These are phyloP conservation scores for Desmophyllum pertusum DNA, from an alignment of 92 coral and sea anemone species.

Conservation along the genomic window DNA sequence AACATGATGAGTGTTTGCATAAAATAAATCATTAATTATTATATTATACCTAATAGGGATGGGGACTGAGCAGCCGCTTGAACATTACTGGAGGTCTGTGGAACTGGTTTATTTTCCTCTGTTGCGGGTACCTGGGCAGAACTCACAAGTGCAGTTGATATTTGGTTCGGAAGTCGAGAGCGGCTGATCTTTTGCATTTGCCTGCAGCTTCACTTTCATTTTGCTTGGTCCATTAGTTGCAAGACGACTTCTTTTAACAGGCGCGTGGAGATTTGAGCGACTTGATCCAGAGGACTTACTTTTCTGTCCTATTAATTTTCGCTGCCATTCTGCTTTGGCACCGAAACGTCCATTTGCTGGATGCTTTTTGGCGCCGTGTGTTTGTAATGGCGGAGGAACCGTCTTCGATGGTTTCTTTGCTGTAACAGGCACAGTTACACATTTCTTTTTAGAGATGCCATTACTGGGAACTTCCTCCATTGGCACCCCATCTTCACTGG, in stretches of 20 bases:
- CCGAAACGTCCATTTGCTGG: conserved; percentile 18
- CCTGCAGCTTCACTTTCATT: too few relatives aligned
- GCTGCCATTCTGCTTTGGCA: conserved; percentile 22
- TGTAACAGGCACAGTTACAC: background rate
- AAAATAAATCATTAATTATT: too few relatives aligned
- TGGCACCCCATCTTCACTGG: conserved; percentile 9
- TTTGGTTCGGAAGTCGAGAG: too few relatives aligned
- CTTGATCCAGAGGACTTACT: background rate
- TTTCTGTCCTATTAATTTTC: background rate
- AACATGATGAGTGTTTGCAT: too few relatives aligned
- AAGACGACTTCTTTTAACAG: background rate
- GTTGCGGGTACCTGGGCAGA: too few relatives aligned
- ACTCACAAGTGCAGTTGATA: too few relatives aligned
- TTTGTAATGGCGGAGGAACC: background rate
- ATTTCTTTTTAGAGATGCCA: background rate
- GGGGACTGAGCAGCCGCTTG: too few relatives aligned
- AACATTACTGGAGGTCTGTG: too few relatives aligned
- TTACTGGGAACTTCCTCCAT: background rate
- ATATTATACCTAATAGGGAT: too few relatives aligned
- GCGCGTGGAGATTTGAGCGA: background rate
- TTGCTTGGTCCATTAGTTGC: background rate
- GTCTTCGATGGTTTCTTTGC: background rate
- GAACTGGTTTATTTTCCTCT: too few relatives aligned
- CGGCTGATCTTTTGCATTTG: too few relatives aligned
- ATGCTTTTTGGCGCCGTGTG: conserved; percentile 15